A percentile compares a stretch with the other conserved stretches of the same genome.
These are phyloP conservation scores for Heliconius sara DNA, from an alignment of 2,888 invertebrate genomes.

Conservation along the genomic window DNA sequence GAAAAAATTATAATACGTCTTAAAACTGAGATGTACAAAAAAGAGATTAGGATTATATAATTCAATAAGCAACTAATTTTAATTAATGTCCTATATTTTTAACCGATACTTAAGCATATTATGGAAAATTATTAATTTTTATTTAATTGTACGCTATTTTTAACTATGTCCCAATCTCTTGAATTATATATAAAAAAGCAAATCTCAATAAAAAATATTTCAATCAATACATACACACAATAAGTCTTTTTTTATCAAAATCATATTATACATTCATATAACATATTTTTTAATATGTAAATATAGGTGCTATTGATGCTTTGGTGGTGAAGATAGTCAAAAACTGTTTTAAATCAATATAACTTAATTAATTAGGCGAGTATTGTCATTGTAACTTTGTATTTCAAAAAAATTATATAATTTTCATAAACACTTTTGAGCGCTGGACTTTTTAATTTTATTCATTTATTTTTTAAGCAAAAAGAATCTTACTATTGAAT, in stretches of 20 bases:
- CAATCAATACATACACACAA: background rate
- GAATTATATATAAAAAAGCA: background rate
- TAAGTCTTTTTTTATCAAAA: background rate
- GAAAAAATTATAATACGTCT: slow-evolving; percentile 13
- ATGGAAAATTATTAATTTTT: background rate
- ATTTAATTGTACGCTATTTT: background rate
- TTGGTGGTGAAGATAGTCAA: background rate
- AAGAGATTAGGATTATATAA: background rate
- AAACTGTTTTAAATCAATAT: slow-evolving; percentile 8
- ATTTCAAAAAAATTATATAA: background rate
- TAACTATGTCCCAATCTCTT: background rate
- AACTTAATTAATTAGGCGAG: slow-evolving; percentile 9
- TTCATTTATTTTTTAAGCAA: background rate
- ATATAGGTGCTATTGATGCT: background rate
- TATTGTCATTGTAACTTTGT: slow-evolving; percentile 25
- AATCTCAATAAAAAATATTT: background rate
- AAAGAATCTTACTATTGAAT: slow-evolving; percentile 3
- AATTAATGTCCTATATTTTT: background rate
- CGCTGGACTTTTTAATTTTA: slow-evolving; percentile 22
- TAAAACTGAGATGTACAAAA: background rate
- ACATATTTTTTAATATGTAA: background rate
- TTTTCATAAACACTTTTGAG: slow-evolving; percentile 28
- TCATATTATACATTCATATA: background rate
- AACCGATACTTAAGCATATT: background rate
- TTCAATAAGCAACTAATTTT: background rate